Conservation (phyloP, 2,113 vertebrate species). For the Columbina picui region DNA sequence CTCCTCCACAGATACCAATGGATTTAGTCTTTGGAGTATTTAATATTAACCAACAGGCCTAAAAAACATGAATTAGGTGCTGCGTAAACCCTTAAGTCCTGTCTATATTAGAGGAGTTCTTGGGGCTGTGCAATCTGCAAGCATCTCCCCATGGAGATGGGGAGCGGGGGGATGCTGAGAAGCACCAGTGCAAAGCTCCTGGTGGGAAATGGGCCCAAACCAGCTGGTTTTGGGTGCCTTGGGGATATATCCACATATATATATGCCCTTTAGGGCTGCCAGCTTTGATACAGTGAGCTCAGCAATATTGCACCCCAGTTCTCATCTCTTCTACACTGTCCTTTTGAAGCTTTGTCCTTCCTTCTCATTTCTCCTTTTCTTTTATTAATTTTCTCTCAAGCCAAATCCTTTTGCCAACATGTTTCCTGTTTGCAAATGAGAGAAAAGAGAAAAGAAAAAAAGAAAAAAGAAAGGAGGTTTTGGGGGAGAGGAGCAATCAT, state of each 20-base stretch:
- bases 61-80: background rate
- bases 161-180: background rate
- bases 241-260: background rate
- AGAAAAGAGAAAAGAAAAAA: too few relatives aligned
- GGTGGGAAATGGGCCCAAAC: background rate
- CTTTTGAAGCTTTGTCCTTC: background rate
- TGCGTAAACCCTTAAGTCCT: fast-evolving
- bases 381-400: background rate
- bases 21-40: background rate
- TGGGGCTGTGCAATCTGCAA: background rate
- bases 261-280: background rate
- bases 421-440: background rate
- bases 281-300: background rate
- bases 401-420: background rate
- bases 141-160: background rate
- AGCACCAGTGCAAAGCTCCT: background rate
- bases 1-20: background rate
- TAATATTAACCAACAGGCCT: background rate
- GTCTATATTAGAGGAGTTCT: background rate
- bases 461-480: background rate
- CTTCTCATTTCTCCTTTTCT: background rate
- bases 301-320: too few relatives aligned
- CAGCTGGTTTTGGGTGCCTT: background rate
- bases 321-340: background rate
- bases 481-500: background rate